These are phyloP conservation scores for Aleadryas rufinucha DNA, from an alignment of 2,113 vertebrate species.

Conservation along the genomic window DNA sequence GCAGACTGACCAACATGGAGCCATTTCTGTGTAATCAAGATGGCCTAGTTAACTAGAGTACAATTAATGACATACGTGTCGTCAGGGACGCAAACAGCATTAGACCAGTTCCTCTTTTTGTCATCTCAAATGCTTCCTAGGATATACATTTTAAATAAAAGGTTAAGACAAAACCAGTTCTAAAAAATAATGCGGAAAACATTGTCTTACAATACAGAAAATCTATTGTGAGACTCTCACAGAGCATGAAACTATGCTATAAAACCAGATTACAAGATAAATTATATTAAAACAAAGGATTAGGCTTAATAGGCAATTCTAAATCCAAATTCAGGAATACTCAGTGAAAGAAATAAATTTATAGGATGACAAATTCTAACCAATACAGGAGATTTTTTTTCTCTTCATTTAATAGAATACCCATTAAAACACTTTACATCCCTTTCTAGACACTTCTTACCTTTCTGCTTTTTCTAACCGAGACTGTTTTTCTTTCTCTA, in stretches of 20 bases:
- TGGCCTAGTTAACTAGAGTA: background rate
- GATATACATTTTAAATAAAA: background rate
- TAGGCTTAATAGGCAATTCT: background rate
- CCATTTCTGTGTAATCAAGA: background rate
- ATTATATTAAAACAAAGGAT: background rate
- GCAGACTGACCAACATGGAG: rapidly evolving
- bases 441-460: background rate
- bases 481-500: background rate
- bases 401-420: background rate
- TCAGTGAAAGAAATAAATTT: background rate
- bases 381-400: background rate
- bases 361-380: background rate
- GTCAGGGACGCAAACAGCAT: background rate
- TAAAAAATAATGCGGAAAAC: background rate
- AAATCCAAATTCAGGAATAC: background rate
- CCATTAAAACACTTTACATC: background rate
- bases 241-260: background rate
- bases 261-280: background rate
- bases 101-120: background rate
- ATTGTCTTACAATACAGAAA: background rate
- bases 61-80: background rate
- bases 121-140: background rate
- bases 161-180: background rate
- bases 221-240: background rate
- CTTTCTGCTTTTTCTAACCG: background rate